phyloP scores from a whole-genome alignment of 2,113 vertebrate genomes.

The Ammodytes dubius region DNA sequence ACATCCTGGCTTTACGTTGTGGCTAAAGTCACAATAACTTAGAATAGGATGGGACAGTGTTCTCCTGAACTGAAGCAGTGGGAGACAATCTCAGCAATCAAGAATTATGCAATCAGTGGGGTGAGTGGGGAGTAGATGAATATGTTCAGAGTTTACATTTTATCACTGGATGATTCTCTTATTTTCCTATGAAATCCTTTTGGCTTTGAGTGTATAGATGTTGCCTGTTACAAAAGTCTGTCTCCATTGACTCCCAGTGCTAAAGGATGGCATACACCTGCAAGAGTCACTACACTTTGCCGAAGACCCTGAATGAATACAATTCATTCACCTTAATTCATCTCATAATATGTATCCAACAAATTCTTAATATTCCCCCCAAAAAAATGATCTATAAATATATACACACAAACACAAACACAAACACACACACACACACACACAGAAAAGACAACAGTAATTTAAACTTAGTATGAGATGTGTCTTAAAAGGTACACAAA shows the following conservation, averaged over 20 bases:
- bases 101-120: neutral
- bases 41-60: neutral
- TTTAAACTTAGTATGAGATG: too few relatives aligned
- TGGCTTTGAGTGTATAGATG: neutral
- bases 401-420: too few relatives aligned
- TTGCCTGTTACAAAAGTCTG: neutral
- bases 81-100: neutral
- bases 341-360: too few relatives aligned
- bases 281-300: neutral
- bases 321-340: too few relatives aligned
- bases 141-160: neutral
- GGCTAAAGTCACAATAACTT: slow-evolving; percentile 1
- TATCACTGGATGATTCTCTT: neutral
- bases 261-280: neutral
- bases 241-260: neutral
- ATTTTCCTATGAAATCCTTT: neutral
- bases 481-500: too few relatives aligned
- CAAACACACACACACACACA: too few relatives aligned
- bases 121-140: neutral
- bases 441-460: too few relatives aligned
- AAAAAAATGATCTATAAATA: too few relatives aligned
- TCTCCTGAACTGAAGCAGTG: neutral
- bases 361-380: too few relatives aligned
- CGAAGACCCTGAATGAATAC: neutral
- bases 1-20: slow-evolving; percentile 12